Conservation (phyloP, 2,888 invertebrate genomes). For the Osmoderma eremita region DNA sequence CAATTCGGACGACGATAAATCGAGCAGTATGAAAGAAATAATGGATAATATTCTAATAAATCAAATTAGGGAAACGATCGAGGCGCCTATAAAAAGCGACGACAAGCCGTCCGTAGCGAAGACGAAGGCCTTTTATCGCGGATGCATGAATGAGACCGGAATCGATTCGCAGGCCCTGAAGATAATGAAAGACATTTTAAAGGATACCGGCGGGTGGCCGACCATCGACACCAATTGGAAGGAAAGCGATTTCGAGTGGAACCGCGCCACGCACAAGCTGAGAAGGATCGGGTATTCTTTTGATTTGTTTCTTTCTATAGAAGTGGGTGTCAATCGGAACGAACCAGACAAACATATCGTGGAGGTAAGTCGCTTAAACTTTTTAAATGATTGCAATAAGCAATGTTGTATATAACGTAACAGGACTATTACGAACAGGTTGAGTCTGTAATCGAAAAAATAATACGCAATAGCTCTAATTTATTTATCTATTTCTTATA, state of each 20-base stretch:
- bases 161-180: constrained; percentile 55
- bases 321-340: constrained; percentile 43
- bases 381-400: background rate
- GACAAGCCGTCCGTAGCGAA: constrained; percentile 47
- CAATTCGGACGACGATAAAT: constrained; percentile 44
- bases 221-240: constrained; percentile 64
- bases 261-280: constrained; percentile 55
- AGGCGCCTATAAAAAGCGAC: constrained; percentile 44
- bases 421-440: too few relatives aligned
- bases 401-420: background rate
- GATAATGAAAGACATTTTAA: constrained; percentile 58
- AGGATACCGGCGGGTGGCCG: constrained; percentile 70
- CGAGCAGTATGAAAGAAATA: constrained; percentile 41
- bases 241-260: constrained; percentile 60
- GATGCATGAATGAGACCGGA: constrained; percentile 58
- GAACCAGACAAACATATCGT: constrained; percentile 38
- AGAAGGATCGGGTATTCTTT: constrained; percentile 57
- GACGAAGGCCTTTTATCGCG: constrained; percentile 52
- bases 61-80: constrained; percentile 50
- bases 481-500: too few relatives aligned
- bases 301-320: constrained; percentile 55
- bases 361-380: constrained; percentile 27
- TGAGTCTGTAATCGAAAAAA: too few relatives aligned
- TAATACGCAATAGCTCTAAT: too few relatives aligned
- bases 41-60: constrained; percentile 44